A percentile compares a stretch with the other conserved stretches of the same genome.
phyloP scores from a whole-genome alignment of 2,113 vertebrate species.

The Melanerpes formicivorus region DNA sequence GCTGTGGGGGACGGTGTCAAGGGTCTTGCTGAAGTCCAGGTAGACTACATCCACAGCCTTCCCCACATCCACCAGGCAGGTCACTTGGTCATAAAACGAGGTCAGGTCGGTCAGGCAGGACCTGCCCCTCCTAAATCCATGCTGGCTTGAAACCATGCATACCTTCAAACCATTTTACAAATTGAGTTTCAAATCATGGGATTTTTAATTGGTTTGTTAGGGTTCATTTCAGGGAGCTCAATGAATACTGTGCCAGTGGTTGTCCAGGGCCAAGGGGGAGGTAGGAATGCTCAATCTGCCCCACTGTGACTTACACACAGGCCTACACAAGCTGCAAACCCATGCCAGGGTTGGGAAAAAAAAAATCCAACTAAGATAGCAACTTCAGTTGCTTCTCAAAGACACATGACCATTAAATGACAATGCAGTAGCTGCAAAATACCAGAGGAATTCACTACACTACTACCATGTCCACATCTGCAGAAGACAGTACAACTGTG shows the following conservation, averaged over 20 bases:
- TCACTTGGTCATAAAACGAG: no score
- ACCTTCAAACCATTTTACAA: neutral
- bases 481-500: neutral
- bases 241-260: accelerated
- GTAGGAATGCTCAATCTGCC: neutral
- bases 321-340: neutral
- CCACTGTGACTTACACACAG: accelerated
- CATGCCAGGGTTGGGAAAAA: neutral
- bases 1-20: no score
- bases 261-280: neutral
- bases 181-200: neutral
- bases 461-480: neutral
- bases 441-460: neutral
- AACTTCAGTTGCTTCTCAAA: neutral
- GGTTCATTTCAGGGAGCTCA: neutral
- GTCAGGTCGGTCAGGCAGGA: no score
- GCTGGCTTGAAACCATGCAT: neutral
- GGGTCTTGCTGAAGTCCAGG: no score
- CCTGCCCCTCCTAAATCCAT: no score
- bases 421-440: neutral
- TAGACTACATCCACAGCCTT: no score
- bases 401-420: neutral
- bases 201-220: neutral
- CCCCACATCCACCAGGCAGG: no score
- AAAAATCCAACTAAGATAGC: neutral